Conservation (phyloP, 2,113 vertebrate genomes). For the Entosphenus tridentatus region DNA sequence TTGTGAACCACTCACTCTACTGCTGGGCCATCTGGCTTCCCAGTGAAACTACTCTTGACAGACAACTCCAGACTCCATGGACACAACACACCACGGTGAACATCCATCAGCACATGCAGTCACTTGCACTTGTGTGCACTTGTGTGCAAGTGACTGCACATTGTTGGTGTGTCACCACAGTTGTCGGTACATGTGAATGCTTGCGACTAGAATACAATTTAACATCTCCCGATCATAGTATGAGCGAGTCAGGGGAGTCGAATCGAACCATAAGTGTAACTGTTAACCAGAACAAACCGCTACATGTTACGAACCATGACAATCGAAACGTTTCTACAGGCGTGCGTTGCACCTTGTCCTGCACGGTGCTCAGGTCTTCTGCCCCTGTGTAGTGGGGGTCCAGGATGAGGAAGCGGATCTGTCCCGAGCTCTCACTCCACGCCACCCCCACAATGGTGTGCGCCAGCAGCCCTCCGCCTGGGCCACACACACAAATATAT, state of each 20-base stretch:
- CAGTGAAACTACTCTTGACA: too few species aligned
- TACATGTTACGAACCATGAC: neutral
- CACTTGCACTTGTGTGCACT: too few species aligned
- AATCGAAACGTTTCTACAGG: neutral
- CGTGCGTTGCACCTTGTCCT: conserved; percentile 48
- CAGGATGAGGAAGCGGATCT: conserved; percentile 65
- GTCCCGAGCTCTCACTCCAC: conserved; percentile 67
- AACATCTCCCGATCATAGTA: neutral
- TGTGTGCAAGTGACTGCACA: too few species aligned
- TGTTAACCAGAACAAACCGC: neutral
- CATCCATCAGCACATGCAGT: too few species aligned
- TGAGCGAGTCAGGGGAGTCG: neutral
- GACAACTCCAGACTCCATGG: too few species aligned
- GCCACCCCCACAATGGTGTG: conserved; percentile 81
- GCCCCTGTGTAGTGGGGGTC: conserved; percentile 88
- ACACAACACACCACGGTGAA: too few species aligned
- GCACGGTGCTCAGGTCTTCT: conserved; percentile 56
- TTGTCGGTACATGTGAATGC: too few species aligned
- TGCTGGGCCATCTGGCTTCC: too few species aligned
- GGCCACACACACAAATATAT: conserved; percentile 1
- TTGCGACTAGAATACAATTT: neutral
- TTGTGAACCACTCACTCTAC: too few species aligned
- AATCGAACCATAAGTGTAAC: neutral
- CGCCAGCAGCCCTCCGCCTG: conserved; percentile 74
- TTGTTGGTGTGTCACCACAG: too few species aligned